These are phyloP conservation scores for Chaetodon trifasciatus DNA, from an alignment of 2,797 vertebrate species.

Conservation along the genomic window DNA sequence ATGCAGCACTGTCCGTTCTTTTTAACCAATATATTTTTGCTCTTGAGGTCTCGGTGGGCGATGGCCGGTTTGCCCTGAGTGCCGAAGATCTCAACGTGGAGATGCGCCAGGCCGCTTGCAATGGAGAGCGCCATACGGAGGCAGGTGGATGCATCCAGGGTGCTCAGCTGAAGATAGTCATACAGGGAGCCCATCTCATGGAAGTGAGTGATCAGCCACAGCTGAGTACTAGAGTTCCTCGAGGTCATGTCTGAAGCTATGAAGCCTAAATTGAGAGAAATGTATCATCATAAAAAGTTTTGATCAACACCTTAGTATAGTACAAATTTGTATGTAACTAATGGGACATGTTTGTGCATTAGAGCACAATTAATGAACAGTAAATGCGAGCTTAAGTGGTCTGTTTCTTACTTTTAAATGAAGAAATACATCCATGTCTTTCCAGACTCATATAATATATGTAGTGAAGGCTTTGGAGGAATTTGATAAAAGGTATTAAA, in stretches of 20 bases:
- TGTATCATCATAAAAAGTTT: neutral
- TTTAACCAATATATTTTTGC: constrained; percentile 98
- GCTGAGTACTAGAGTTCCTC: constrained; percentile 97
- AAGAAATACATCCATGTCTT: neutral
- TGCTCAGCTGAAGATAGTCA: constrained; percentile 96
- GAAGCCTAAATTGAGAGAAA: constrained; percentile 84
- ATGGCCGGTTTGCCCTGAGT: constrained; percentile 98
- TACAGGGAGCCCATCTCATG: constrained; percentile 98
- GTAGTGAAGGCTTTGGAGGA: too few relatives aligned
- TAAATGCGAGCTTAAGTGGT: neutral
- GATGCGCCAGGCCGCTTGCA: constrained; percentile 94
- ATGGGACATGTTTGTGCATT: neutral
- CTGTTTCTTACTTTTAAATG: neutral
- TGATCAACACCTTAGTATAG: neutral
- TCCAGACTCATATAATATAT: too few relatives aligned
- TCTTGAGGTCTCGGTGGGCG: constrained; percentile 96
- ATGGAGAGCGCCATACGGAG: constrained; percentile 95
- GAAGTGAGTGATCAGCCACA: constrained; percentile 98
- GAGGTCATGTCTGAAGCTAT: constrained; percentile 99
- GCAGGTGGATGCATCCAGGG: constrained; percentile 92
- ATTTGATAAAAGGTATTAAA: too few relatives aligned
- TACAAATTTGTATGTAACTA: neutral
- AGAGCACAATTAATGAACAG: neutral
- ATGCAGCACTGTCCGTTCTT: constrained; percentile 99
- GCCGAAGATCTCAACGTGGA: constrained; percentile 98